These are phyloP conservation scores for Phalanger gymnotis DNA, from an alignment of 2,797 vertebrate species.

Conservation along the genomic window DNA sequence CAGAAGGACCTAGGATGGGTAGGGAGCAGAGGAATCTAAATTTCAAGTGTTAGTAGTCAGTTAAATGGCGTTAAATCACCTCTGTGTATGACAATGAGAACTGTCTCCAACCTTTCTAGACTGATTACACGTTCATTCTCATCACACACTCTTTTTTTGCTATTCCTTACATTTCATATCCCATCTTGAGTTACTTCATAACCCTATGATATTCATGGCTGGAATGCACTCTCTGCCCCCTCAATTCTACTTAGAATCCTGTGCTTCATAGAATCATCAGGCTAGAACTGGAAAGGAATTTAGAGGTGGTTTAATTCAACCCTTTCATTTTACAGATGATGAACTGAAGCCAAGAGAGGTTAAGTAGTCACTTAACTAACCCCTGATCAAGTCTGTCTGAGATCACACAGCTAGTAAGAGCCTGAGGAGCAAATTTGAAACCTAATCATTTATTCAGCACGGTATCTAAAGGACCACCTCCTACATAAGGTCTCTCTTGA, in stretches of 20 bases:
- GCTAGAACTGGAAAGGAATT: conserved; percentile 13
- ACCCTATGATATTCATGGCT: not conserved
- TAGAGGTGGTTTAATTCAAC: not conserved
- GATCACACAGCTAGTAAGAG: not conserved
- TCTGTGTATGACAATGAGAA: not conserved
- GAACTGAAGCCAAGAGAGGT: not conserved
- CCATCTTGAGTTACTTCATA: not conserved
- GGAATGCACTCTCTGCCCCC: not conserved
- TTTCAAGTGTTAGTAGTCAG: not conserved
- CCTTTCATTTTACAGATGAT: not conserved
- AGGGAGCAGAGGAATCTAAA: conserved; percentile 1
- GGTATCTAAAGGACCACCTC: not conserved
- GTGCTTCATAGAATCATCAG: conserved; percentile 24
- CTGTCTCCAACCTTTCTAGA: not conserved
- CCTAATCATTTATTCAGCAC: not conserved
- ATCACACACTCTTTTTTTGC: not conserved
- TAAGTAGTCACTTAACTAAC: not conserved
- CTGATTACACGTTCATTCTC: not conserved
- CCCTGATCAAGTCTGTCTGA: not conserved
- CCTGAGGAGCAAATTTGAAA: not conserved
- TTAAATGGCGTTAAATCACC: not conserved
- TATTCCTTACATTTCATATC: not conserved
- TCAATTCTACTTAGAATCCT: not conserved
- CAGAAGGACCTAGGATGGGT: not conserved
- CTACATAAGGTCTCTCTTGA: not conserved